Base-by-base conservation (phyloP, 2,113 vertebrate genomes). In the Toxotes chatareus region DNA sequence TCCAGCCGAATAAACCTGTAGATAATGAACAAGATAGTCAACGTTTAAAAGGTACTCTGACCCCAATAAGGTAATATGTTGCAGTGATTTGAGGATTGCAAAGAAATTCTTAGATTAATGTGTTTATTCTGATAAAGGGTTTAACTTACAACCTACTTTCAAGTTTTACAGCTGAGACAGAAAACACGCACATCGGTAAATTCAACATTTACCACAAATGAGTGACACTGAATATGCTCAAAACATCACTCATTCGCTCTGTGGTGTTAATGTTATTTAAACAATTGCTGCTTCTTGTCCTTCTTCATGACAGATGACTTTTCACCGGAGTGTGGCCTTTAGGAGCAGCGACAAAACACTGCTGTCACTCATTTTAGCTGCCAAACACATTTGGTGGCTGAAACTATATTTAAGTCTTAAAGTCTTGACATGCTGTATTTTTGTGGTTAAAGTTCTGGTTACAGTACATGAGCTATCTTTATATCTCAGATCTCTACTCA, bases 21-120 rank as follows among this genome's bases (percentile, higher is more conserved):
- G 67, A 84, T 80, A 80, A 83, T 63, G 56, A 61, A 79, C 65
- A 46, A 23, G n/a, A 73, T 6, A 71, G 63, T 65, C 21, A 21
- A 11, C 16, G 34, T 75, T 86, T 56, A 49, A 71, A 82, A 34
- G 21, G 67, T 60, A 53, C 71, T 82, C 21, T 57, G 55, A 77
- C 49, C 53, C 60, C 7, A 38, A 34, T 63, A 34, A 53, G 4
- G 21, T 19, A 36, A 56, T 23, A 66, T 12, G 14, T 1, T 70
- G 12, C 36, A 36, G 4, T 36, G 36, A 36, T 36, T 36, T 5
- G 6, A 6, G 36, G 6, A 47, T 13, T 47, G 4, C 44, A n/a
- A 3, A n/a, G 34, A 53, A n/a, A 53, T 55, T 7, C 1, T 19
- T 44, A 31, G 21, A 72, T 16, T 2, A 11, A 64, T 16, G 21